A percentile compares a stretch with the other conserved stretches of the same genome.
Evolutionary conservation across 2,113 vertebrate genomes (phyloP).

Genomic region (Thunnus thynnus): DNA sequence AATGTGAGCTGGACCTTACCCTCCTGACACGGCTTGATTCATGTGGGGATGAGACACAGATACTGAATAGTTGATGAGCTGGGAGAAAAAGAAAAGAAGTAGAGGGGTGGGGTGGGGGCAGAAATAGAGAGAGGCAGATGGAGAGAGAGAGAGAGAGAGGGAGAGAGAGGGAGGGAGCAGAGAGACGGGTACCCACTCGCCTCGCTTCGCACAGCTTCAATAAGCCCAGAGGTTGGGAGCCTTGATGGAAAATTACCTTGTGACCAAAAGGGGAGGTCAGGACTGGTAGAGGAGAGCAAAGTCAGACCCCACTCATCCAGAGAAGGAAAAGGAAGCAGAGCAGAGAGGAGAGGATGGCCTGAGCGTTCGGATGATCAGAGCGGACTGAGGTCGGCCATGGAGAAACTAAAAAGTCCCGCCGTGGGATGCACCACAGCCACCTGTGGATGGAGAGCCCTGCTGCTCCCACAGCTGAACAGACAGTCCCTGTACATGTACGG

Average conservation of each 20-base stretch:
- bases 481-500: constrained; percentile 86
- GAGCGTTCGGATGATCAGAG: constrained; percentile 52
- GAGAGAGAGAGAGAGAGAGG: constrained; percentile 31
- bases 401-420: constrained; percentile 68
- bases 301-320: constrained; percentile 44
- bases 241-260: constrained; percentile 79
- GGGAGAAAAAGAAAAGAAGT: constrained; percentile 74
- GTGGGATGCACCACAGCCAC: constrained; percentile 63
- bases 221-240: constrained; percentile 66
- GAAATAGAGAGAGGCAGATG: constrained; percentile 68
- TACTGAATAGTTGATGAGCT: constrained; percentile 88
- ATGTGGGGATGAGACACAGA: constrained; percentile 79
- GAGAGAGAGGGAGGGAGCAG: constrained; percentile 51
- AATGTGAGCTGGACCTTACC: constrained; percentile 71
- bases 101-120: constrained; percentile 58
- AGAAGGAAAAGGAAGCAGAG: constrained; percentile 40
- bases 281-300: constrained; percentile 15
- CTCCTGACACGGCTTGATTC: constrained; percentile 79
- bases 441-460: constrained; percentile 81
- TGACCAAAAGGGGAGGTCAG: constrained; percentile 63
- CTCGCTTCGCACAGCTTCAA: constrained; percentile 61
- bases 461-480: constrained; percentile 84
- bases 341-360: constrained; percentile 60
- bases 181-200: constrained; percentile 66
- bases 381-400: constrained; percentile 66